A percentile compares a stretch with the other conserved stretches of the same genome.
Conservation (phyloP, 2,888 invertebrate species). For the Lapara coniferarum region DNA sequence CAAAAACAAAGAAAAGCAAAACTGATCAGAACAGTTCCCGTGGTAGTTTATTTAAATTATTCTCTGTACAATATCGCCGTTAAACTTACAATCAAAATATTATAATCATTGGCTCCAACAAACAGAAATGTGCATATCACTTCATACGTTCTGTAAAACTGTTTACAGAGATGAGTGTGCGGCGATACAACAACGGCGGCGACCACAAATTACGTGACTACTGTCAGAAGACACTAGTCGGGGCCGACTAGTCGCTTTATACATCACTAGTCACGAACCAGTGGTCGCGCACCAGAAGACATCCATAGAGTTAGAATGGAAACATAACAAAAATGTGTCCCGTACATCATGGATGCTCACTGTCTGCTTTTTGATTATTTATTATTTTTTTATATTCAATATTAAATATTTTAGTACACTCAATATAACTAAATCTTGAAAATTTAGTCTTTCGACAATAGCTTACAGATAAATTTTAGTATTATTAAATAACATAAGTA, state of each 20-base stretch:
- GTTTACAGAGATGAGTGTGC: slow-evolving; percentile 72
- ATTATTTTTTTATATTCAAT: slow-evolving; percentile 54
- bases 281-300: slow-evolving; percentile 31
- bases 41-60: slow-evolving; percentile 71
- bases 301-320: slow-evolving; percentile 47
- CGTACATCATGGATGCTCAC: slow-evolving; percentile 49
- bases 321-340: slow-evolving; percentile 52
- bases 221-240: background rate
- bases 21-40: slow-evolving; percentile 69
- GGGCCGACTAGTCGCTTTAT: background rate
- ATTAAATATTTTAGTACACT: slow-evolving; percentile 64
- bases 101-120: slow-evolving; percentile 46
- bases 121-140: slow-evolving; percentile 45
- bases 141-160: slow-evolving; percentile 65
- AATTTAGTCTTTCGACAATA: slow-evolving; percentile 44
- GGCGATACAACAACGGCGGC: slow-evolving; percentile 12
- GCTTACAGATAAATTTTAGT: slow-evolving; percentile 46
- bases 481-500: slow-evolving; percentile 49
- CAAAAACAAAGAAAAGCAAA: slow-evolving; percentile 50
- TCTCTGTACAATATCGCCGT: slow-evolving; percentile 71
- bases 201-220: slow-evolving; percentile 12
- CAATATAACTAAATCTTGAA: slow-evolving; percentile 46
- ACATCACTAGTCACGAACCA: background rate
- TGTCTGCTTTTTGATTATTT: slow-evolving; percentile 57
- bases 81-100: slow-evolving; percentile 35